Conservation (phyloP, 1,140 invertebrate species). For the Hermatobates lingyangjiaoensis region DNA sequence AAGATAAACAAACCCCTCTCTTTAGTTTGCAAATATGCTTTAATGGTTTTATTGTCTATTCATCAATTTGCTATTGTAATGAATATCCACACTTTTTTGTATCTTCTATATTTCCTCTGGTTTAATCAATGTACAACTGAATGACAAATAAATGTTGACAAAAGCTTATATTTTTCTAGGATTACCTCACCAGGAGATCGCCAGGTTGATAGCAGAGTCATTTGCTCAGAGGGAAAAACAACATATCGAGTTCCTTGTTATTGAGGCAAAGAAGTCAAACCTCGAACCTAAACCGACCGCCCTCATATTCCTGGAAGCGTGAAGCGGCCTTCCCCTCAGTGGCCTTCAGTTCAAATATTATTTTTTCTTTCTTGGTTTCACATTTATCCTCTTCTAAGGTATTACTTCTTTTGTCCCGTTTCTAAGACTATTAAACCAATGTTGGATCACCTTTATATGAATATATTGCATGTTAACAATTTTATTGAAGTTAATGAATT, state of each 20-base stretch:
- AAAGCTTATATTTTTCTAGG: too few relatives aligned
- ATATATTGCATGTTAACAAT: not conserved
- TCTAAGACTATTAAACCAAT: not conserved
- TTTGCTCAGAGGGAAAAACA: constrained; percentile 67
- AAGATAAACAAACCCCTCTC: too few relatives aligned
- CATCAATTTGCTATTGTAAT: too few relatives aligned
- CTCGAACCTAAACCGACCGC: constrained; percentile 72
- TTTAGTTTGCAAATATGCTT: too few relatives aligned
- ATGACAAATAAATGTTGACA: too few relatives aligned
- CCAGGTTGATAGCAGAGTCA: constrained; percentile 69
- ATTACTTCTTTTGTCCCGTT: not conserved
- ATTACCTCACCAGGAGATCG: constrained; percentile 56
- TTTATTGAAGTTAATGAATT: not conserved
- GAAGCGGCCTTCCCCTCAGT: constrained; percentile 7
- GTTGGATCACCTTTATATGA: too few relatives aligned
- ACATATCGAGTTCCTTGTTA: constrained; percentile 76
- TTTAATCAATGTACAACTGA: too few relatives aligned
- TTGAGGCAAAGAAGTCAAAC: constrained; percentile 75
- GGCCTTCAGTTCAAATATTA: constrained; percentile 1
- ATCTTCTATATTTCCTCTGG: too few relatives aligned
- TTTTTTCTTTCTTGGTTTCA: constrained; percentile 4
- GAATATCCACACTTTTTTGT: too few relatives aligned
- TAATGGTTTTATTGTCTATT: too few relatives aligned
- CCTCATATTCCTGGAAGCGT: constrained; percentile 57
- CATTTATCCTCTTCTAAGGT: constrained; percentile 2